Evolutionary conservation across 2,797 vertebrate species (phyloP), one percentile per base, ranked within the genome.

Genomic region (Crax fasciolata): DNA sequence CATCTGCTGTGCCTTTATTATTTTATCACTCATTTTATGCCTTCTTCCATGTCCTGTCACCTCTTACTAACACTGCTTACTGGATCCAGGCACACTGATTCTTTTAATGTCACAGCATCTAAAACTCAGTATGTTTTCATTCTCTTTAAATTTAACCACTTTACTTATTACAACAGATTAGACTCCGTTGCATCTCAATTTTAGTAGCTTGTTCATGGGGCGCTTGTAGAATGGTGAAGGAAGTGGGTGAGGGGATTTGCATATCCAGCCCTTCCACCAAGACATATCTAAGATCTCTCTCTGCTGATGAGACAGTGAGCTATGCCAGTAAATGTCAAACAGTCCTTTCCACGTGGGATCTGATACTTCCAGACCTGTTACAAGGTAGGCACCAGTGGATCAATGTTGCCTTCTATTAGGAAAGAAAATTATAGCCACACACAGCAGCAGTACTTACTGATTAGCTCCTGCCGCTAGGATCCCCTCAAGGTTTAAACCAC

Each of bases 1-100:
- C 95, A 96, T 97, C 96, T 97, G 95, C 90, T 97, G 44, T 67
- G 84, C 30, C 76, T 91, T 93, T 82, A 84, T 96, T 91, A 96
- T 63, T 88, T 55, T 81, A 93, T 84, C 91, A 80, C 74, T 92
- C 76, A 52, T 92, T 91, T 63, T 66, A 90, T 81, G 82, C 59
- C 7, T 9, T 82, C 73, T 94, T 94, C 85, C 59, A 79, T 46
- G 87, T 94, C 91, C 85, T 91, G 80, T 81, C 83, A 95, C 82
- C 70, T 86, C 87, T 95, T 92, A 92, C n/a, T 91, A 95, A 96
- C 27, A 32, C 44, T 88, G 67, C 63, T 95, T 90, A 86, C 77
- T 84, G 68, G 70, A 88, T 86, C 46, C 55, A 82, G 83, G 73
- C 79, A 84, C 8, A 41, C 39, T n/a, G 24, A 79, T 81, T 93